Evolutionary conservation across 2,113 vertebrate genomes (phyloP), one percentile per base, ranked within the genome.

Genomic region (Eretmochelys imbricata): DNA sequence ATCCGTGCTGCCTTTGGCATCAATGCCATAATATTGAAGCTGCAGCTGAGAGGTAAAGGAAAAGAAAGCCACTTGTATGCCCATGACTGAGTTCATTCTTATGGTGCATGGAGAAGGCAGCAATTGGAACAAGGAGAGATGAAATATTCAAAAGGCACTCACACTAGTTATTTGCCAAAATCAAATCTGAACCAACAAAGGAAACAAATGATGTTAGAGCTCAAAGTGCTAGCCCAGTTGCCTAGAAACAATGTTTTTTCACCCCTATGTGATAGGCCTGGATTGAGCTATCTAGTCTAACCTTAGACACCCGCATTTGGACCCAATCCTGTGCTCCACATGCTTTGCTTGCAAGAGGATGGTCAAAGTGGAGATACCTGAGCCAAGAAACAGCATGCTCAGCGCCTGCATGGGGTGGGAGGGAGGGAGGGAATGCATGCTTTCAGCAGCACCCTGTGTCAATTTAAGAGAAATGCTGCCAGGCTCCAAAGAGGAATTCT

Each of bases 1-100:
- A 82, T 19, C 82, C 31, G 4, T 65, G 5, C 80, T 91, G 89
- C 93, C 95, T 96, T 95, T 96, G 91, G 94, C 69, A 1, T 1
- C 19, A 85, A 93, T 94, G 90, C 85, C 14, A 86, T 85, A 72
- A 46, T 27, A 57, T n/a, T 88, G 88, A 20, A 50, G 76, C 87
- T 35, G 20, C 89, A 96, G 91, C 89, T 84, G 94, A 89, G 92
- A 59, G 2, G 5, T 35, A 49, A 82, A 5, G 35, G 53, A 53
- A 17, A 91, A 38, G 13, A 87, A 75, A 53, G 80, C 5, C 5
- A 16, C 51, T 62, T 78, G 54, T 48, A 8, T 80, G 19, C 1
- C 54, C 1, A 4, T 88, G 95, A 96, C 80, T 80, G 79, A 83
- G 42, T 48, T 88, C 48, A 29, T 94, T 96, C 95, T 92, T 93